Conservation (phyloP, 2,888 invertebrate species). For the Nomada flava region DNA sequence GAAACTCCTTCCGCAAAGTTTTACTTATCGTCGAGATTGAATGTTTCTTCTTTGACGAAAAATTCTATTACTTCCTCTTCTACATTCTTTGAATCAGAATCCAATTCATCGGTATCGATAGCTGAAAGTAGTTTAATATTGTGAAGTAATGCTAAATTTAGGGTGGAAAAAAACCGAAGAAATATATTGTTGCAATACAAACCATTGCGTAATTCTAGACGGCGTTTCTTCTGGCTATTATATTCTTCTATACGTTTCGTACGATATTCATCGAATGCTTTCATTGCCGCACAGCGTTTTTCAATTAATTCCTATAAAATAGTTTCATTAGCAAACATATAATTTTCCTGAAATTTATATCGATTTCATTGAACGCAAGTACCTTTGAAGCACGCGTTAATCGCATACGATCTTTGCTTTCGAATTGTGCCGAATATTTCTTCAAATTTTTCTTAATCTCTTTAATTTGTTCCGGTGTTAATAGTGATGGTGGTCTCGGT, state of each 20-base stretch:
- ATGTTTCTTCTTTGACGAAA: slow-evolving; percentile 98
- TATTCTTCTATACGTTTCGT: slow-evolving; percentile 91
- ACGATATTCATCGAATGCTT: slow-evolving; percentile 93
- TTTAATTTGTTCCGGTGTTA: slow-evolving; percentile 94
- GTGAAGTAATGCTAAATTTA: neutral
- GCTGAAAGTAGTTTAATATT: slow-evolving; percentile 85
- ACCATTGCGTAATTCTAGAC: slow-evolving; percentile 95
- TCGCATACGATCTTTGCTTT: slow-evolving; percentile 97
- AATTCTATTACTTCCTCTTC: slow-evolving; percentile 99
- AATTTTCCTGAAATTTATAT: slow-evolving; percentile 1
- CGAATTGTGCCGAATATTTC: slow-evolving; percentile 98
- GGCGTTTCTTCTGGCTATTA: slow-evolving; percentile 90
- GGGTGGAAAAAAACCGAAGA: neutral
- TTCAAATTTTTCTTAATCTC: slow-evolving; percentile 99
- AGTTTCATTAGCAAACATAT: neutral
- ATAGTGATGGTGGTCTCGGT: slow-evolving; percentile 94
- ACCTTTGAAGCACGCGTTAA: slow-evolving; percentile 96
- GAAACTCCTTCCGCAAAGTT: slow-evolving; percentile 44
- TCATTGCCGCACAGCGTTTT: slow-evolving; percentile 94
- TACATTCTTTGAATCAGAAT: slow-evolving; percentile 93
- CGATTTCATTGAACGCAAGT: slow-evolving; percentile 48
- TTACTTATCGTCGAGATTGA: slow-evolving; percentile 89
- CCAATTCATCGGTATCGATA: slow-evolving; percentile 96
- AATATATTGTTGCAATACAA: slow-evolving; percentile 83
- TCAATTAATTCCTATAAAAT: slow-evolving; percentile 91